Conservation (phyloP, 2,888 invertebrate genomes). For the Gymnocheta viridis region DNA sequence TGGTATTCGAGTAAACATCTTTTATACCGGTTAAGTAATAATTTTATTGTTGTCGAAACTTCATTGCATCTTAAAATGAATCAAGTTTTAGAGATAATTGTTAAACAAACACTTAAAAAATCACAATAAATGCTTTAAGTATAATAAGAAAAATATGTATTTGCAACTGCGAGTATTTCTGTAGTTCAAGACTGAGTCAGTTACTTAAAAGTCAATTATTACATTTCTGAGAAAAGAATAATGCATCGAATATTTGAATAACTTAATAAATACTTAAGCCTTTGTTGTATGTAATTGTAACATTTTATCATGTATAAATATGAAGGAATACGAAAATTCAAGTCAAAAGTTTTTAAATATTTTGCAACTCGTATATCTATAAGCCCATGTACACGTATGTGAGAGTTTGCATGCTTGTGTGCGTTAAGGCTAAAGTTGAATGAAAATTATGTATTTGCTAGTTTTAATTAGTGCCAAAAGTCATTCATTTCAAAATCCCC, state of each 20-base stretch:
- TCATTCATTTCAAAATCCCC: conserved; percentile 72
- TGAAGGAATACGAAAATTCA: neutral
- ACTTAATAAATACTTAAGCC: conserved; percentile 20
- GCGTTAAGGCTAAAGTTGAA: conserved; percentile 42
- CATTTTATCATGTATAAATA: conserved; percentile 16
- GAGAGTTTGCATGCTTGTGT: neutral
- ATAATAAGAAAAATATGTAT: no score
- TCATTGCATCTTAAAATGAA: no score
- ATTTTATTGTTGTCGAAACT: no score
- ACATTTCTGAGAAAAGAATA: neutral
- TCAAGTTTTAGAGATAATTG: no score
- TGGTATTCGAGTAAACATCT: no score
- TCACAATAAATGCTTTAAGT: no score
- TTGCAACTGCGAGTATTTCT: neutral
- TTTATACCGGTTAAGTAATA: no score
- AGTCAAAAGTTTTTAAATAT: conserved; percentile 14
- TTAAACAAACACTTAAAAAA: no score
- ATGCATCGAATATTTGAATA: neutral
- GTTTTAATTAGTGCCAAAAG: conserved; percentile 80
- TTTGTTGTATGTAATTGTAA: neutral
- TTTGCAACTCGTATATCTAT: neutral
- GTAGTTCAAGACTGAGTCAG: neutral
- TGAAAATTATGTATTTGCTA: conserved; percentile 75
- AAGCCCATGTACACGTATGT: neutral
- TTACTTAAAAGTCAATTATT: neutral